These are phyloP conservation scores for Acanthochromis polyacanthus DNA, from an alignment of 2,113 vertebrate species.

Conservation along the genomic window DNA sequence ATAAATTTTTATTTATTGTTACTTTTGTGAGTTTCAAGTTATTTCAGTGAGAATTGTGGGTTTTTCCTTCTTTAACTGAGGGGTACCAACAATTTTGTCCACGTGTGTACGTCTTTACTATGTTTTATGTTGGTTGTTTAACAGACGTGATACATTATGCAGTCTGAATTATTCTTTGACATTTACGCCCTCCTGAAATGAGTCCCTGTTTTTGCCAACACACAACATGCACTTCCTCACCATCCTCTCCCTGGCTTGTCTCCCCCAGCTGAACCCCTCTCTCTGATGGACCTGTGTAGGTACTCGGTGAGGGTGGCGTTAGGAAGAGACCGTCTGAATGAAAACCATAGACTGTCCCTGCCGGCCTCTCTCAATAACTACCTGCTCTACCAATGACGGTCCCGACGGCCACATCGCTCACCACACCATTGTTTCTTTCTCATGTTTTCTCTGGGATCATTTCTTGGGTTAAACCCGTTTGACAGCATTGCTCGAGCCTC, in stretches of 20 bases:
- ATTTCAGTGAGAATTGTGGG: too few relatives aligned
- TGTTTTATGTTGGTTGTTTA: too few relatives aligned
- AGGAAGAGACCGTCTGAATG: conserved; percentile 92
- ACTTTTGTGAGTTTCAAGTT: too few relatives aligned
- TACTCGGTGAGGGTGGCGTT: conserved; percentile 93
- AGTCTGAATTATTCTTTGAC: neutral
- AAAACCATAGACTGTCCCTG: conserved; percentile 93
- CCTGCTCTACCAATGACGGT: conserved; percentile 96
- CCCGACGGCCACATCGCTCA: conserved; percentile 25
- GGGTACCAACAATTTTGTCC: too few relatives aligned
- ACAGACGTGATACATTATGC: too few relatives aligned
- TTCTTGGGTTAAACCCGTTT: conserved; percentile 62
- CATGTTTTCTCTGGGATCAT: conserved; percentile 67
- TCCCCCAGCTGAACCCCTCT: conserved; percentile 93
- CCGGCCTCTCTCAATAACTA: conserved; percentile 98
- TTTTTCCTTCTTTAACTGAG: too few relatives aligned
- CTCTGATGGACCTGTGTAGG: conserved; percentile 96
- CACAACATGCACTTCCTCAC: too few relatives aligned
- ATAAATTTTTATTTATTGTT: too few relatives aligned
- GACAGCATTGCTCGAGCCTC: conserved; percentile 73
- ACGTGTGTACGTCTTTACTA: too few relatives aligned
- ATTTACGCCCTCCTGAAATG: neutral
- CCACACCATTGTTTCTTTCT: conserved; percentile 42
- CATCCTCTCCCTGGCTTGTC: conserved; percentile 13
- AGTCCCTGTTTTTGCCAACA: neutral